Base-by-base conservation (phyloP, 2,888 invertebrate species). In the Anaspis maculata region DNA sequence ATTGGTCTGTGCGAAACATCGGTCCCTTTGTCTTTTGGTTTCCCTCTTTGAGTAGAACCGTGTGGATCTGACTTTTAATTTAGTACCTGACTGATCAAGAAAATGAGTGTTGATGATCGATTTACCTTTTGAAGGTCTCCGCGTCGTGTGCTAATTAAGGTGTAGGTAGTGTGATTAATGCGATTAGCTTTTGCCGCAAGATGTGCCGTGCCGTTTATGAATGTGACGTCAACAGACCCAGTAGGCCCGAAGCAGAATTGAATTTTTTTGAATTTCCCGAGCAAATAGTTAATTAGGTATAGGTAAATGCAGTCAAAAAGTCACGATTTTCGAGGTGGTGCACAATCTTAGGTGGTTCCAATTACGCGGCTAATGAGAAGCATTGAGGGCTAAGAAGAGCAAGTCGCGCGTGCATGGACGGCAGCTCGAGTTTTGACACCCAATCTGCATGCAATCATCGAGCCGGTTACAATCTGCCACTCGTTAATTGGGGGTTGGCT, bases 51-150 rank as follows among this genome's bases (percentile, higher is more conserved):
- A 39, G 31, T 32, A 45, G 42, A 44, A 44, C 48, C 52, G 54
- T 52, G 48, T 58, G 58, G 41, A 46, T 44, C 51, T 56, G 58
- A 58, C 56, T 58, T 54, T 52, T 50, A 58, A 58, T 58, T 58
- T 56, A 51, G 54, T 52, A 58, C 56, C 49, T 55, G 56, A 51
- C 33, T 46, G 52, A 51, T 48, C 52, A 48, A 53, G 48, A 45
- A 51, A 43, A n/a, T n/a, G n/a, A 27, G 27, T 13, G 30, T 26
- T 28, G 23, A 25, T 47, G 40, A 49, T 51, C 49, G 45, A 49
- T n/a, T n/a, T 46, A 48, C 45, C 51, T 51, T 49, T 51, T 42
- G 44, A 41, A 45, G 47, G 44, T 42, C 38, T 35, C 45, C 45
- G n/a, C n/a, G n/a, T n/a, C n/a, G n/a, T n/a, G n/a, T 44, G 46